Conservation (phyloP, 2,797 vertebrate species). For the Delichon dasypus region DNA sequence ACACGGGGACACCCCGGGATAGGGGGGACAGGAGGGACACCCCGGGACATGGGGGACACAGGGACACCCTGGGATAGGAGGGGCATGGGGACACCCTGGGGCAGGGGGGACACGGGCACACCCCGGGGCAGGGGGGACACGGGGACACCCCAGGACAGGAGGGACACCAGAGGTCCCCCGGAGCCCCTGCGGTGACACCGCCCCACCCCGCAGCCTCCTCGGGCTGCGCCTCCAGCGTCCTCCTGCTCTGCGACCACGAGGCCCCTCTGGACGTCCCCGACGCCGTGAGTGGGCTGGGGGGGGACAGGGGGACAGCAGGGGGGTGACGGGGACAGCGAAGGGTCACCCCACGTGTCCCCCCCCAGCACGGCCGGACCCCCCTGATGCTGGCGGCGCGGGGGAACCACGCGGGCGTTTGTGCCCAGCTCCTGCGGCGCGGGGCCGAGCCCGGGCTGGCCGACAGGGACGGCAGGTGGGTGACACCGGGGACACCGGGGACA, state of each 20-base stretch:
- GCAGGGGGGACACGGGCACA: no score
- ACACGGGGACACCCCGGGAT: no score
- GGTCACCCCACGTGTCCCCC: not conserved
- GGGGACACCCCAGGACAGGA: not conserved
- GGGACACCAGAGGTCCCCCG: not conserved
- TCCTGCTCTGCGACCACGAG: conserved; percentile 74
- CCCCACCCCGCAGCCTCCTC: conserved; percentile 63
- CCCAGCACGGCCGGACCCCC: conserved; percentile 74
- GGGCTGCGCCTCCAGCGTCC: conserved; percentile 75
- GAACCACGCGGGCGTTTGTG: conserved; percentile 69
- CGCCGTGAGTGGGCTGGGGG: conserved; percentile 57
- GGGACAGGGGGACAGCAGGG: not conserved
- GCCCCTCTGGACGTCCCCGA: conserved; percentile 68
- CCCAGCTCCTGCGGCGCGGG: conserved; percentile 72
- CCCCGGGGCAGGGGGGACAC: not conserved
- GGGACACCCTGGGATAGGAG: no score
- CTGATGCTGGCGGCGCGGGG: conserved; percentile 74
- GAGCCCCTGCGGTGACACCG: not conserved
- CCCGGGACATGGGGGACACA: no score
- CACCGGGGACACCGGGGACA: no score
- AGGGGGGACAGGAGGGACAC: not conserved
- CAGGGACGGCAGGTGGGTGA: conserved; percentile 69
- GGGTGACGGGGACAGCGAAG: not conserved
- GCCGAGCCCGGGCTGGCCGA: conserved; percentile 64
- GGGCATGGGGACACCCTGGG: no score